These are phyloP conservation scores for Hepsetus odoe DNA, from an alignment of 2,113 vertebrate species.

Conservation along the genomic window DNA sequence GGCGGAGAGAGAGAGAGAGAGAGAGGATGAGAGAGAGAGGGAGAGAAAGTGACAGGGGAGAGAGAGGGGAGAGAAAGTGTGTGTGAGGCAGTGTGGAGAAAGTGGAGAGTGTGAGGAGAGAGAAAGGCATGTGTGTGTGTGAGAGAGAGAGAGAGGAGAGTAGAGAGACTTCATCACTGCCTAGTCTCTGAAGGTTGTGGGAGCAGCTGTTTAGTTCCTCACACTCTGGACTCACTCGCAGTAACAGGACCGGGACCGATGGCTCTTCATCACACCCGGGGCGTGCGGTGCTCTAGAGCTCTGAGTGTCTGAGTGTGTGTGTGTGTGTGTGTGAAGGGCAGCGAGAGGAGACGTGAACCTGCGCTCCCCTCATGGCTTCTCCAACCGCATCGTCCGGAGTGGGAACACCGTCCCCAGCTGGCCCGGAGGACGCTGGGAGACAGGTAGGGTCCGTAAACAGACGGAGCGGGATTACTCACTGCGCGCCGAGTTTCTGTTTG, in stretches of 20 bases:
- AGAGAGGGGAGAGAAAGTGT: no score
- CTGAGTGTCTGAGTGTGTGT: not conserved
- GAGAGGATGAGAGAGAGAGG: no score
- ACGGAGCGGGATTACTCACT: no score
- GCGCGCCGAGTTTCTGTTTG: no score
- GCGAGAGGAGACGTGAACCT: not conserved
- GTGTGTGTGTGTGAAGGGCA: constrained; percentile 37
- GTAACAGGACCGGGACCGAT: not conserved
- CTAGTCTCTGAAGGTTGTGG: not conserved
- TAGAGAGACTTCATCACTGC: not conserved
- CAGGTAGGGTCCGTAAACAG: constrained; percentile 63
- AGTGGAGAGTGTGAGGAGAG: not conserved
- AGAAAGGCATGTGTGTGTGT: no score
- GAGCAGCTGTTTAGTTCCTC: not conserved
- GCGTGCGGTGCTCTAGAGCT: not conserved
- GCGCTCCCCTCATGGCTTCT: constrained; percentile 71
- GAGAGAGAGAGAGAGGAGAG: not conserved
- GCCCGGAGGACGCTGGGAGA: constrained; percentile 69
- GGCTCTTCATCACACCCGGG: not conserved
- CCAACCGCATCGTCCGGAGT: constrained; percentile 68
- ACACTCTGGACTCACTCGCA: constrained; percentile 13
- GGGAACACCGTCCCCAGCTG: constrained; percentile 65
- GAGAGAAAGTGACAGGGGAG: not conserved
- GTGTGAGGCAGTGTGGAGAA: no score
- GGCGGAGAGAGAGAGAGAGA: no score